phyloP scores from a whole-genome alignment of 2,113 vertebrate genomes.

The Heteronetta atricapilla region DNA sequence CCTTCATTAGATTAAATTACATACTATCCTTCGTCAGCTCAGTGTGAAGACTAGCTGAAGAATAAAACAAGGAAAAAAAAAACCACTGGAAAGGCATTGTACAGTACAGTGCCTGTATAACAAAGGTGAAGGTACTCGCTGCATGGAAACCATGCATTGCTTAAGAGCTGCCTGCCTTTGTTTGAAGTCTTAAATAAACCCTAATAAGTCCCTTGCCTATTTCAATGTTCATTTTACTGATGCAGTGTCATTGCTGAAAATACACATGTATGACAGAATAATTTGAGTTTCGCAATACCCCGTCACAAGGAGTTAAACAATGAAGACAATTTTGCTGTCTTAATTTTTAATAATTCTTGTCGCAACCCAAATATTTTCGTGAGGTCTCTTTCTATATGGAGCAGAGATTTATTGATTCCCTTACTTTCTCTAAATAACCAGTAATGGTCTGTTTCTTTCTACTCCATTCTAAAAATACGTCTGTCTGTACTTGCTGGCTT shows the following conservation, averaged over 20 bases:
- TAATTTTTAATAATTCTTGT: slow-evolving; percentile 2
- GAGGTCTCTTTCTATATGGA: not conserved
- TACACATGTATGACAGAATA: not conserved
- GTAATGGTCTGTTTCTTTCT: not conserved
- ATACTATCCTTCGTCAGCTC: slow-evolving; percentile 30
- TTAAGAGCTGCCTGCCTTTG: not conserved
- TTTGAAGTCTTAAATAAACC: not conserved
- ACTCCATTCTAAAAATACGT: not conserved
- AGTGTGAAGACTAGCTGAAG: not conserved
- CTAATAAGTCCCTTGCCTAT: not conserved
- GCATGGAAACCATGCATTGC: not conserved
- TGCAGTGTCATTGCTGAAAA: not conserved
- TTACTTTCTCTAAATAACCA: not conserved
- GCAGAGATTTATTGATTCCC: not conserved
- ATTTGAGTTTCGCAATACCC: not conserved
- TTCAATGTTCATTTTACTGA: not conserved
- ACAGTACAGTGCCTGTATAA: not conserved
- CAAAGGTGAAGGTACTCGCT: not conserved
- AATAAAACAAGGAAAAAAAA: not conserved
- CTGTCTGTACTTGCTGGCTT: not conserved
- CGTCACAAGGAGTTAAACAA: not conserved
- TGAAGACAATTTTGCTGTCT: not conserved
- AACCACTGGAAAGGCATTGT: not conserved
- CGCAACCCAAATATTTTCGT: not conserved
- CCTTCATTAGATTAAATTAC: slow-evolving; percentile 49